Percentiles rank a stretch among this genome's conserved stretches.
Evolutionary conservation across 2,888 invertebrate genomes (phyloP).

Genomic region (Heterodera filipjevi): DNA sequence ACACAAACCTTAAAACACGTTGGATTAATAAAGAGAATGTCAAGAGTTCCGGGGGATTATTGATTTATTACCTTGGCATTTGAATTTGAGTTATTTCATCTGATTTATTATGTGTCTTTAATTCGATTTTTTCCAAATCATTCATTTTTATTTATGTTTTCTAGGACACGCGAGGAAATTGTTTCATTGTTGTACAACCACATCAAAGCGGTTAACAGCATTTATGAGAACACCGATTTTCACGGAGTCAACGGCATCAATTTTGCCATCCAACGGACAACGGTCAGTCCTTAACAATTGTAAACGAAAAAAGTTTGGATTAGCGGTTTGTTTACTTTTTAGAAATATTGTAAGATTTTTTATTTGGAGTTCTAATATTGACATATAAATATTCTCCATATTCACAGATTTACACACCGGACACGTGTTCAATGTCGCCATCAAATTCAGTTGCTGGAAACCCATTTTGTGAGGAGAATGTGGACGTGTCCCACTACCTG

Average conservation of each 20-base stretch:
- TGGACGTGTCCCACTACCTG: slow-evolving; percentile 97
- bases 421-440: slow-evolving; percentile 72
- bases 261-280: slow-evolving; percentile 89
- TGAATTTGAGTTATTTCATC: too few relatives aligned
- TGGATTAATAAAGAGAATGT: too few relatives aligned
- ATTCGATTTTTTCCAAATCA: not conserved
- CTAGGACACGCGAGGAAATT: slow-evolving; percentile 89
- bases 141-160: not conserved
- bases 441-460: slow-evolving; percentile 67
- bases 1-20: too few relatives aligned
- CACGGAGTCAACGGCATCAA: slow-evolving; percentile 93
- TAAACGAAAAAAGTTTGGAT: too few relatives aligned
- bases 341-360: too few relatives aligned
- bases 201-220: slow-evolving; percentile 95
- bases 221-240: slow-evolving; percentile 91
- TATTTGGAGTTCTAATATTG: not conserved
- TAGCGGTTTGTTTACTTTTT: too few relatives aligned
- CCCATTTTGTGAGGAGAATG: slow-evolving; percentile 75
- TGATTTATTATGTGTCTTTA: too few relatives aligned
- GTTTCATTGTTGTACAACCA: slow-evolving; percentile 95
- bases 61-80: too few relatives aligned
- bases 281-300: too few relatives aligned
- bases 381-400: not conserved
- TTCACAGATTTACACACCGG: slow-evolving; percentile 85
- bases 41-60: too few relatives aligned